Evolutionary conservation across 2,113 vertebrate species (phyloP).

Genomic region (Pogona vitticeps): DNA sequence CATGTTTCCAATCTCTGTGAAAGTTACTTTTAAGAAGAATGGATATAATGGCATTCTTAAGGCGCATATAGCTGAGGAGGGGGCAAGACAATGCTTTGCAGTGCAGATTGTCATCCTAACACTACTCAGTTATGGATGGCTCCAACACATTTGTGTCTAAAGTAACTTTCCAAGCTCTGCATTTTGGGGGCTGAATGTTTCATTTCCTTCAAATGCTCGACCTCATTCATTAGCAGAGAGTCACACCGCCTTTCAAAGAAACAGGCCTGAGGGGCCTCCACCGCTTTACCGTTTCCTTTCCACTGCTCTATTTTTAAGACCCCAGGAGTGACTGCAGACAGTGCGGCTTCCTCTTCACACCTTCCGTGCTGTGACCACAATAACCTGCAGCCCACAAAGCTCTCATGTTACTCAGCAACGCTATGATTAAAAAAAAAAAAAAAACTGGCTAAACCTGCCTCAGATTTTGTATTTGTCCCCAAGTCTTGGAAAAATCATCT

Average conservation of each 20-base stretch:
- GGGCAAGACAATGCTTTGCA: too few species aligned
- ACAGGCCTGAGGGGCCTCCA: not conserved
- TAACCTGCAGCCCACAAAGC: conserved; percentile 3
- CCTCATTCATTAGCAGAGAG: not conserved
- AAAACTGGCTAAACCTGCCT: not conserved
- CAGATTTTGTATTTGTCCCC: not conserved
- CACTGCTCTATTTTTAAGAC: conserved; percentile 25
- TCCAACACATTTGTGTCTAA: not conserved
- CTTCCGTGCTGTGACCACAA: conserved; percentile 5
- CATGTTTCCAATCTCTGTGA: not conserved
- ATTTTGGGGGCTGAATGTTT: not conserved
- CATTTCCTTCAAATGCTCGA: not conserved
- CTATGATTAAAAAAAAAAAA: not conserved
- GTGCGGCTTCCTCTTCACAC: conserved; percentile 29
- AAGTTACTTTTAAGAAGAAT: not conserved
- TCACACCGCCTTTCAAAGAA: not conserved
- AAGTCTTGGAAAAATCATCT: not conserved
- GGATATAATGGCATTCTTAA: not conserved
- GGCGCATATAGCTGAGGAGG: not conserved
- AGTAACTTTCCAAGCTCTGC: not conserved
- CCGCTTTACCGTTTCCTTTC: conserved; percentile 15
- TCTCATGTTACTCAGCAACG: not conserved
- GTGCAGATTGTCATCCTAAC: not conserved
- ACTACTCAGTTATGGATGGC: not conserved
- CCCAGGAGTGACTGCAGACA: conserved; percentile 9